A percentile compares a stretch with the other conserved stretches of the same genome.
phyloP scores from a whole-genome alignment of 2,797 vertebrate species.

The Hozukius guyotensis region DNA sequence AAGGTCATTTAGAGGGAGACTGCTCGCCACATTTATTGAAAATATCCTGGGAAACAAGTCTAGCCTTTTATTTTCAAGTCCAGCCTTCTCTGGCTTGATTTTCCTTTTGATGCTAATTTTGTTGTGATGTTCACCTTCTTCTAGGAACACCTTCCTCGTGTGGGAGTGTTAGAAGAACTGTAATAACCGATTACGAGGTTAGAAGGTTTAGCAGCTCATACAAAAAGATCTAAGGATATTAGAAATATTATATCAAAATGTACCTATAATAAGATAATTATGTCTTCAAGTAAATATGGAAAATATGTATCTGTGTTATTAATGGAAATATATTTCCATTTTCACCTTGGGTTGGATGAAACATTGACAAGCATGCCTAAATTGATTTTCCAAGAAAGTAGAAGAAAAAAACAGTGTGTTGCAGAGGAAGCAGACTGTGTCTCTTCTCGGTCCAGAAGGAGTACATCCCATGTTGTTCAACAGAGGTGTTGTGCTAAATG shows the following conservation, averaged over 20 bases:
- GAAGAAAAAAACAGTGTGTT: background rate
- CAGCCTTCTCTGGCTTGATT: background rate
- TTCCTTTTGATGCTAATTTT: background rate
- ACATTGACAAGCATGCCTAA: conserved; percentile 20
- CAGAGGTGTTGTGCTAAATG: conserved; percentile 36
- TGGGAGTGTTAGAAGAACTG: background rate
- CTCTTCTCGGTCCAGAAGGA: conserved; percentile 16
- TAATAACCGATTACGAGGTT: conserved; percentile 16
- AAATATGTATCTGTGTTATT: conserved; percentile 1
- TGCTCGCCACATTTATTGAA: conserved; percentile 9
- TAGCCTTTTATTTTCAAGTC: background rate
- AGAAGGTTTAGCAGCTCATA: conserved; percentile 16
- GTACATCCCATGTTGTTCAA: conserved; percentile 15
- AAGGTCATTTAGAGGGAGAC: conserved; percentile 23
- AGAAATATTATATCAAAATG: background rate
- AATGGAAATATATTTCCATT: conserved; percentile 10
- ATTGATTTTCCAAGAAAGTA: conserved; percentile 34
- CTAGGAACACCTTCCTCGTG: background rate
- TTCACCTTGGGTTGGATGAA: background rate
- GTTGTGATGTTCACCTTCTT: background rate
- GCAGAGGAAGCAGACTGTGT: background rate
- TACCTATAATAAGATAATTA: background rate
- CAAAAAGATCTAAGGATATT: background rate
- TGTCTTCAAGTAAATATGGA: background rate
- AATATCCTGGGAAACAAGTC: background rate